phyloP scores from a whole-genome alignment of 2,113 vertebrate species.

The Sylvietta virens region DNA sequence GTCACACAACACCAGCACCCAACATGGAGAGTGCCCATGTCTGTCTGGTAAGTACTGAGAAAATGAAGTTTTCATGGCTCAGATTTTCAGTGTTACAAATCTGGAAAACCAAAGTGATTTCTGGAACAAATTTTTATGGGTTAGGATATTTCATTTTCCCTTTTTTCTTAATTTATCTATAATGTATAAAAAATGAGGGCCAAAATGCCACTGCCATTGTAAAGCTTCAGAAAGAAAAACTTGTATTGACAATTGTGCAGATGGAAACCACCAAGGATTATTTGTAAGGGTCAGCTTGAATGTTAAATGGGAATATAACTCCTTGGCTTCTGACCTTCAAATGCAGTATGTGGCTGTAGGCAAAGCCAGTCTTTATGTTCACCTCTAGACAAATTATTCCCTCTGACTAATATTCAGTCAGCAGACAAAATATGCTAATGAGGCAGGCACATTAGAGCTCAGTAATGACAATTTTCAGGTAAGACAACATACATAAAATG shows the following conservation, averaged over 20 bases:
- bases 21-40: accelerated
- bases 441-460: background rate
- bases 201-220: background rate
- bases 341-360: background rate
- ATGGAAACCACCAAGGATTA: background rate
- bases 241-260: background rate
- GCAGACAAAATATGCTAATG: background rate
- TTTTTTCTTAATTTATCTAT: background rate
- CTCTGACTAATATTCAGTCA: background rate
- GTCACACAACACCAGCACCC: background rate
- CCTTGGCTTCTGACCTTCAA: background rate
- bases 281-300: background rate
- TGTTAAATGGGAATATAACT: background rate
- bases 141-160: background rate
- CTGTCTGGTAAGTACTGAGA: accelerated
- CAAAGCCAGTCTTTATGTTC: background rate
- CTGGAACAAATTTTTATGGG: background rate
- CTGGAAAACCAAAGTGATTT: background rate
- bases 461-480: background rate
- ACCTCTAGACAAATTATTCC: background rate
- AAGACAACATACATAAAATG: background rate
- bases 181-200: background rate
- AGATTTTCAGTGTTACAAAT: background rate
- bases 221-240: background rate
- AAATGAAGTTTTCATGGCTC: background rate